Percentiles rank a stretch among this genome's conserved stretches.
These are phyloP conservation scores for Brachionichthys hirsutus DNA, from an alignment of 2,113 vertebrate species.

Conservation along the genomic window DNA sequence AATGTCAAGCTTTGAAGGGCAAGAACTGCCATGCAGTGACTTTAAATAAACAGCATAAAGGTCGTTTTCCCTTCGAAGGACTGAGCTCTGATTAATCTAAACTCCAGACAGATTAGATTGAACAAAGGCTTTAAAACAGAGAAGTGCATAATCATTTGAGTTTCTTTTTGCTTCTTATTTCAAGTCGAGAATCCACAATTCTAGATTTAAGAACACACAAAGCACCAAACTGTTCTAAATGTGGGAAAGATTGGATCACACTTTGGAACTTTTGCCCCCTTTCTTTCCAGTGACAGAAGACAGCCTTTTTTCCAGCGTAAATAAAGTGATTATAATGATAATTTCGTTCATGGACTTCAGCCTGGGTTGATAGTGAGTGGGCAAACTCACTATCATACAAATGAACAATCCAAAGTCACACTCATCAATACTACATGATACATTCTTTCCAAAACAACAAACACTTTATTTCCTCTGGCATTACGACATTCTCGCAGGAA, in stretches of 20 bases:
- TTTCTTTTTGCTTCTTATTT: constrained; percentile 3
- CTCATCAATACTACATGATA: background rate
- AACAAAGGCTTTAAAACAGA: constrained; percentile 9
- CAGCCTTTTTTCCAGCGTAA: background rate
- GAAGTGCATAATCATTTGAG: background rate
- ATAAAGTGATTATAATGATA: background rate
- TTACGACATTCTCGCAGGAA: background rate
- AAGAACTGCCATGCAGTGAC: constrained; percentile 17
- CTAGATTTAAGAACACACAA: constrained; percentile 5
- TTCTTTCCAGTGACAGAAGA: background rate
- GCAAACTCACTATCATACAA: background rate
- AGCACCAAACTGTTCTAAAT: constrained; percentile 12
- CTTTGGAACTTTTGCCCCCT: background rate
- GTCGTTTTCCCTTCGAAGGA: constrained; percentile 18
- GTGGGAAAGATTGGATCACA: constrained; percentile 1
- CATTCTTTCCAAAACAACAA: background rate
- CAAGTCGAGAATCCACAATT: constrained; percentile 4
- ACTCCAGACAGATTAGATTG: constrained; percentile 41
- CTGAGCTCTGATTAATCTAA: constrained; percentile 36
- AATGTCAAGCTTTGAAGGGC: constrained; percentile 13
- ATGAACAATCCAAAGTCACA: background rate
- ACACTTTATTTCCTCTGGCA: no score
- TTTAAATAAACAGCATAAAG: constrained; percentile 11
- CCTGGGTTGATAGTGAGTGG: background rate
- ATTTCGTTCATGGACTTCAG: background rate